A percentile compares a stretch with the other conserved stretches of the same genome.
Conservation (phyloP, 2,888 invertebrate genomes). For the Apodemia hepburni region DNA sequence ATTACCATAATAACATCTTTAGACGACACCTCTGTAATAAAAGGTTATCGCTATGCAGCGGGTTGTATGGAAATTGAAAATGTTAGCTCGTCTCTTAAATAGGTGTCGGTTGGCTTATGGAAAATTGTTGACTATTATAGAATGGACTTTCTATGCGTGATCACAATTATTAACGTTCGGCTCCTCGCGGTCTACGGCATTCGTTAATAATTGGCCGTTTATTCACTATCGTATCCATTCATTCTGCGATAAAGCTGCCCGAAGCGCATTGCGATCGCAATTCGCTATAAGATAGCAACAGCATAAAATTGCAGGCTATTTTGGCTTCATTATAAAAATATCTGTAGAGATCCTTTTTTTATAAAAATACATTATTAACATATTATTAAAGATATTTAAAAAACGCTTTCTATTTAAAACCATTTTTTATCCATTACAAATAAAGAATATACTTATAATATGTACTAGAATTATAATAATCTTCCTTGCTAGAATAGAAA, state of each 20-base stretch:
- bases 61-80: slow-evolving; percentile 55
- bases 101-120: slow-evolving; percentile 55
- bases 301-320: slow-evolving; percentile 43
- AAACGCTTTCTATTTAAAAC: no score
- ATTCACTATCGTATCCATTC: slow-evolving; percentile 72
- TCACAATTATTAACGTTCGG: slow-evolving; percentile 67
- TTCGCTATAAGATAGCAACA: slow-evolving; percentile 47
- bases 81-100: slow-evolving; percentile 40
- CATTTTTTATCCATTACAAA: no score
- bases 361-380: background rate
- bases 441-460: no score
- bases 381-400: no score
- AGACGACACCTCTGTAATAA: slow-evolving; percentile 56
- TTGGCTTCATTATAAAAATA: slow-evolving; percentile 1
- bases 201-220: slow-evolving; percentile 65
- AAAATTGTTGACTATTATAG: slow-evolving; percentile 61
- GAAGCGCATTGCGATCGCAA: slow-evolving; percentile 41
- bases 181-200: slow-evolving; percentile 55
- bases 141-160: slow-evolving; percentile 61
- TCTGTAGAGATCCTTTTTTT: background rate
- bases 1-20: slow-evolving; percentile 67
- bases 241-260: slow-evolving; percentile 66
- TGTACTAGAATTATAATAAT: no score
- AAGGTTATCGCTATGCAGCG: slow-evolving; percentile 51
- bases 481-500: no score